Conservation (phyloP, 37 sponge, comb jelly and placozoan genomes). For the Corticium candelabrum region DNA sequence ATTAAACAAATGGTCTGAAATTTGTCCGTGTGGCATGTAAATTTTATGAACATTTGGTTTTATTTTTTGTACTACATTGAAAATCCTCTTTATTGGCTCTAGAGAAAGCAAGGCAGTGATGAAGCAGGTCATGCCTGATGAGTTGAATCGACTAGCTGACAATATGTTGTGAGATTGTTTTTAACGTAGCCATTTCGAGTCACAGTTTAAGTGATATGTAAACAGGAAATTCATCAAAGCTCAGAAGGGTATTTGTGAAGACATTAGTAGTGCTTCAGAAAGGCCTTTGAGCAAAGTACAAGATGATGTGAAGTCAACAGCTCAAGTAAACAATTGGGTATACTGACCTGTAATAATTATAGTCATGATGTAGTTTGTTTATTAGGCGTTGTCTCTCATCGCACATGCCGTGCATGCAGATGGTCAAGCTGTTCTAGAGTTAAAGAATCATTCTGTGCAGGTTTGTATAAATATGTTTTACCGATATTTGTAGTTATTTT, state of each 20-base stretch:
- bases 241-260: conserved; percentile 37
- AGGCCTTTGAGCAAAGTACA: conserved; percentile 32
- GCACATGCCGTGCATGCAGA: background rate
- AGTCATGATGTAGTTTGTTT: background rate
- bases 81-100: too few relatives aligned
- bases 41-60: too few relatives aligned
- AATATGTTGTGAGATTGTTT: background rate
- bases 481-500: background rate
- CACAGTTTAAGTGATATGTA: background rate
- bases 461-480: background rate
- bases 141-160: background rate
- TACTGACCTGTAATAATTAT: background rate
- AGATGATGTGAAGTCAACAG: conserved; percentile 24
- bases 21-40: too few relatives aligned
- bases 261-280: conserved; percentile 38
- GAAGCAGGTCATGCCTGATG: background rate
- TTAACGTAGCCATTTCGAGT: background rate
- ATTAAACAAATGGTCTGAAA: too few relatives aligned
- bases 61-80: too few relatives aligned
- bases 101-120: too few relatives aligned
- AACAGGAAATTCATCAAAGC: conserved; percentile 21
- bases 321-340: conserved; percentile 26
- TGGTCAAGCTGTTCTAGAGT: background rate
- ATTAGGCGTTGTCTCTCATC: background rate
- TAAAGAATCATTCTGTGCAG: background rate